Evolutionary conservation across 30 jellyfish, hydroid and myxozoan species (phyloP).

Genomic region (Aurelia aurita complex sp. Pacific): DNA sequence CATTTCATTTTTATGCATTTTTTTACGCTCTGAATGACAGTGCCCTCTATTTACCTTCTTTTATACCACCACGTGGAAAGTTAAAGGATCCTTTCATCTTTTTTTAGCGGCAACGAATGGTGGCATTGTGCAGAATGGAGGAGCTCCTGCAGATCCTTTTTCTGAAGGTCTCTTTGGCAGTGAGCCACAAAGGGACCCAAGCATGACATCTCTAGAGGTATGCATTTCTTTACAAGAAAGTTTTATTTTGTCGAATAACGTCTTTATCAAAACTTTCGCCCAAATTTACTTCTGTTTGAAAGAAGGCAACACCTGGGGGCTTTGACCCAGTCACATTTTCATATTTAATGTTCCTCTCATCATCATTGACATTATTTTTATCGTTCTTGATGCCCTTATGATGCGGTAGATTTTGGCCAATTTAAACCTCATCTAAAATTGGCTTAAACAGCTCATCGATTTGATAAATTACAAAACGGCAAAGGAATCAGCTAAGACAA

Average conservation of each 20-base stretch:
- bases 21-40: too few species aligned
- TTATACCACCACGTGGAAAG: not conserved
- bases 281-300: not conserved
- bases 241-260: not conserved
- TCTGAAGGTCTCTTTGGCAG: conserved; percentile 30
- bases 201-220: conserved; percentile 37
- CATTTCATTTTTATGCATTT: too few species aligned
- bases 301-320: too few species aligned
- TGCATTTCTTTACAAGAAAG: not conserved
- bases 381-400: too few species aligned
- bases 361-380: too few species aligned
- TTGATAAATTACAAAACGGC: too few species aligned
- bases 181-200: conserved; percentile 12
- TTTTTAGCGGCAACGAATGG: not conserved
- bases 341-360: too few species aligned
- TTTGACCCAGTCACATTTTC: too few species aligned
- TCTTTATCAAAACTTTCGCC: not conserved
- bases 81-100: not conserved
- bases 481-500: too few species aligned
- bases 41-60: not conserved
- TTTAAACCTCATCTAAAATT: too few species aligned
- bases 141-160: not conserved
- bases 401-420: too few species aligned
- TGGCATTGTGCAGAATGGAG: conserved; percentile 5
- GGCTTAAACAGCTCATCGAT: too few species aligned